phyloP scores from a whole-genome alignment of 2,113 vertebrate genomes.

The Isichthys henryi region DNA sequence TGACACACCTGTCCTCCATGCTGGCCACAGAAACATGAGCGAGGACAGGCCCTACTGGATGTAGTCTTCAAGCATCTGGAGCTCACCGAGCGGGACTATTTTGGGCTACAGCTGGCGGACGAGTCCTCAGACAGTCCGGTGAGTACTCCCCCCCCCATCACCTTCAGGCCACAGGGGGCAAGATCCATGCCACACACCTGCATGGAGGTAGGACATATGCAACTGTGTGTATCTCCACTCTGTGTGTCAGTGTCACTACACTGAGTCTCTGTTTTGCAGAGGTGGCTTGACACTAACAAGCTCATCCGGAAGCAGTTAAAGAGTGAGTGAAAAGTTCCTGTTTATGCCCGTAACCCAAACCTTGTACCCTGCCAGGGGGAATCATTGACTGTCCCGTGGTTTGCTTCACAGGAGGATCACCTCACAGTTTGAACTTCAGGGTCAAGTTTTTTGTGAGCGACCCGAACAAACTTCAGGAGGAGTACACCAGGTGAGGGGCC shows the following conservation, averaged over 20 bases:
- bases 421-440: conserved; percentile 91
- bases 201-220: neutral
- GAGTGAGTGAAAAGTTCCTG: conserved; percentile 69
- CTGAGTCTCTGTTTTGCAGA: conserved; percentile 69
- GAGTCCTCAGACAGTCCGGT: conserved; percentile 88
- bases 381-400: conserved; percentile 32
- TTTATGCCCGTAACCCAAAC: neutral
- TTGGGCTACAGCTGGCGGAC: conserved; percentile 90
- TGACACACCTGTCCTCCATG: neutral
- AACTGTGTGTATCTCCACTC: neutral
- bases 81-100: conserved; percentile 96
- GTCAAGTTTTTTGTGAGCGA: conserved; percentile 98
- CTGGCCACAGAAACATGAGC: conserved; percentile 81
- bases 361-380: neutral
- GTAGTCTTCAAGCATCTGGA: conserved; percentile 92
- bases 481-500: conserved; percentile 87
- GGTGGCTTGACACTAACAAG: conserved; percentile 97
- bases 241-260: conserved; percentile 15
- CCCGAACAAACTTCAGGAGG: conserved; percentile 93
- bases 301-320: conserved; percentile 97
- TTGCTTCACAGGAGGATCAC: conserved; percentile 80
- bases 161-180: neutral
- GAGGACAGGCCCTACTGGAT: conserved; percentile 89
- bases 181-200: neutral
- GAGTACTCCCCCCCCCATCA: conserved; percentile 50